Conservation (phyloP, 1,140 invertebrate species). For the Bombus waltoni region DNA sequence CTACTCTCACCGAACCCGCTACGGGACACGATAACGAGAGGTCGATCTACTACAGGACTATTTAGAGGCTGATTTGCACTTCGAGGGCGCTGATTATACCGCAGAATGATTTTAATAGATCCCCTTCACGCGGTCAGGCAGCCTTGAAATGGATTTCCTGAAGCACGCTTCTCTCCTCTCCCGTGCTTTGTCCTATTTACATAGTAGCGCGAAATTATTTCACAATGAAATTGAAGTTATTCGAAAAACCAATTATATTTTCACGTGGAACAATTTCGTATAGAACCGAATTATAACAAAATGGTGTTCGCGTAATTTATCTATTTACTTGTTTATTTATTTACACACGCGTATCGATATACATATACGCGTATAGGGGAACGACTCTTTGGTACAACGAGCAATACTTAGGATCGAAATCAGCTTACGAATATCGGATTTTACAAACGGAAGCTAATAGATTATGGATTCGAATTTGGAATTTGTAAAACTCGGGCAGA, state of each 20-base stretch:
- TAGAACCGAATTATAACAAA: not conserved
- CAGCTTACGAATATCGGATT: not conserved
- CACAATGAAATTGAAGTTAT: not conserved
- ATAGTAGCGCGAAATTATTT: not conserved
- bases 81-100: slow-evolving; percentile 55
- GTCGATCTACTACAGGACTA: slow-evolving; percentile 18
- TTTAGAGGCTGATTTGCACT: slow-evolving; percentile 58
- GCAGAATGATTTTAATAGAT: slow-evolving; percentile 3
- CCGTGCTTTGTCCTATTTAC: not conserved
- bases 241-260: not conserved
- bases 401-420: not conserved
- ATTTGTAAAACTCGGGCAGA: not conserved
- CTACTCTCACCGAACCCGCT: not conserved
- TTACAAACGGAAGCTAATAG: not conserved
- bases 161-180: not conserved
- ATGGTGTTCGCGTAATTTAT: not conserved
- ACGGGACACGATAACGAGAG: slow-evolving; percentile 54
- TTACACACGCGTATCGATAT: too few relatives aligned
- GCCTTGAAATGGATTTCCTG: not conserved
- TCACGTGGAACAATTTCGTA: not conserved
- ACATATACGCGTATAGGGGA: too few relatives aligned
- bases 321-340: too few relatives aligned
- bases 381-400: too few relatives aligned
- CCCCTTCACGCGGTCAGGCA: slow-evolving; percentile 3
- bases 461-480: not conserved